Base-by-base conservation (phyloP, 2,888 invertebrate genomes). In the Scrobipalpa atriplicella region DNA sequence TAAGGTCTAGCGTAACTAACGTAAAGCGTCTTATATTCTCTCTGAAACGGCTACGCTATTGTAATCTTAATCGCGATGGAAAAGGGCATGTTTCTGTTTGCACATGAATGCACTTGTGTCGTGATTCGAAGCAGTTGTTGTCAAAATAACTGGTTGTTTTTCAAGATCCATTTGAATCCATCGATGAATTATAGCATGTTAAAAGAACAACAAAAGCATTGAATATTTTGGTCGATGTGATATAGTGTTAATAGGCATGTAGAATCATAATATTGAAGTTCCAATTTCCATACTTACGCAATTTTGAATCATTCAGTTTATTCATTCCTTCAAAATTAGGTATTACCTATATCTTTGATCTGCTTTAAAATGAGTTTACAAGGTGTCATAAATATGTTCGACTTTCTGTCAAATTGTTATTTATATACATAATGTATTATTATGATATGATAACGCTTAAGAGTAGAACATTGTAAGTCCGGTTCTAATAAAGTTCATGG, bases 81-180 rank as follows among this genome's bases (percentile, higher is more conserved):
- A 18, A 68, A 78, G 72, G 76, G 69, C 64, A 67, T 68, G 62
- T 72, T 81, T 81, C 84, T 63, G 74, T 51, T 72, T 77, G 75
- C 3, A 69, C 39, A 19, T 9, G 60, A 65, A 16, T 66, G 75
- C 71, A 70, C 82, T 84, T 90, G 89, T 77, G 87, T 78, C 79
- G 74, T 83, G 76, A 75, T 82, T 79, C 70, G 74, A 81, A 77
- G 71, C 68, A 73, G 69, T 70, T 75, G 78, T 80, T 88, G 89
- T 91, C 89, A 87, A 89, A 90, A 92, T 90, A 90, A 87, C 85
- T 87, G 85, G 87, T 86, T 89, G 89, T 89, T 90, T 90, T 90
- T 90, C 84, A 86, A 91, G 88, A 90, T 88, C 82, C 88, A 88
- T 90, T 90, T 87, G 84, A 83, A 82, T 80, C 84, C 80, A 82